Percentiles rank a stretch among this genome's conserved stretches.
Evolutionary conservation across 2,113 vertebrate genomes (phyloP).

Genomic region (Ursus arctos): DNA sequence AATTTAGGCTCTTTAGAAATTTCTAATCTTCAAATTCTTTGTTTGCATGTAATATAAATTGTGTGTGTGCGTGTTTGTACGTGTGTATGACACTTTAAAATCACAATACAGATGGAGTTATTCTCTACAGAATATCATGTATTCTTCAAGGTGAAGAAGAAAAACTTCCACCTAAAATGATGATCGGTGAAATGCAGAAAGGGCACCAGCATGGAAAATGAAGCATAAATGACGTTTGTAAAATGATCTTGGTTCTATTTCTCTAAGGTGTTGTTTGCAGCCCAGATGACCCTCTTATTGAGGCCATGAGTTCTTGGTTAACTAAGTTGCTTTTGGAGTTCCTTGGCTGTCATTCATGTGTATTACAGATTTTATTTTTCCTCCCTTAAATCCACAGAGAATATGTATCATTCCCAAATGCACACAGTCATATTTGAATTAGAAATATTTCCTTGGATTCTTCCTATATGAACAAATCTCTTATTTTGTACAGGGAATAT

Average conservation of each 20-base stretch:
- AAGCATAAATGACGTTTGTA: conserved; percentile 65
- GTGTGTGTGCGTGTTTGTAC: neutral
- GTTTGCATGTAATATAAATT: conserved; percentile 2
- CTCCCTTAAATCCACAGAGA: neutral
- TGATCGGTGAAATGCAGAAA: conserved; percentile 53
- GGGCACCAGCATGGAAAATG: conserved; percentile 49
- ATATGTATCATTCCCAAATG: conserved; percentile 57
- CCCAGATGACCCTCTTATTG: conserved; percentile 12
- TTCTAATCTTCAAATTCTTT: neutral
- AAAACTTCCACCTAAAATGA: conserved; percentile 47
- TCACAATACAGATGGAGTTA: neutral
- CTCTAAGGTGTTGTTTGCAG: conserved; percentile 54
- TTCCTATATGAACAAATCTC: conserved; percentile 62
- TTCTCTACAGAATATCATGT: neutral
- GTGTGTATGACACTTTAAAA: neutral
- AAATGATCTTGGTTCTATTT: conserved; percentile 63
- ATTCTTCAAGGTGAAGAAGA: conserved; percentile 64
- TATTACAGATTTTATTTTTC: neutral
- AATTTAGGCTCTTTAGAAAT: neutral
- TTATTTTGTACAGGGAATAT: conserved; percentile 49
- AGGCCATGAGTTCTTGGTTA: conserved; percentile 22
- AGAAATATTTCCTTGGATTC: conserved; percentile 62
- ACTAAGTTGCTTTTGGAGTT: neutral
- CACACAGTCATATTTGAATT: conserved; percentile 59
- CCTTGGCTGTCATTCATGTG: conserved; percentile 37